phyloP scores from a whole-genome alignment of 1,140 invertebrate species.

The Pseudomyrmex flavicornis region DNA sequence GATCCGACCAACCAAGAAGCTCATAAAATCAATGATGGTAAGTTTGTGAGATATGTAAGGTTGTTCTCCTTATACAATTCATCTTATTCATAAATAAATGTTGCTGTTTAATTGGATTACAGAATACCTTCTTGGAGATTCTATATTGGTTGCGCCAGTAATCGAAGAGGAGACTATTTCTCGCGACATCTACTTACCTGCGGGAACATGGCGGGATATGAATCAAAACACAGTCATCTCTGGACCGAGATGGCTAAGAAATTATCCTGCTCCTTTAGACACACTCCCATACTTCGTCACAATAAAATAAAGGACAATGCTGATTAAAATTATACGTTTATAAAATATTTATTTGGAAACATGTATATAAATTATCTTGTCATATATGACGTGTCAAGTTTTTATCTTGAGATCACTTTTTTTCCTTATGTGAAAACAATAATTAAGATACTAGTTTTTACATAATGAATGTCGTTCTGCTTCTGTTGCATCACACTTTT shows the following conservation, averaged over 20 bases:
- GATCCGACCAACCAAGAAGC: conserved; percentile 89
- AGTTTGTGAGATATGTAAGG: conserved; percentile 16
- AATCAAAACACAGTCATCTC: conserved; percentile 82
- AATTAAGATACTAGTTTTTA: not conserved
- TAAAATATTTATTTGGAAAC: conserved; percentile 67
- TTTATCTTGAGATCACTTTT: conserved; percentile 23
- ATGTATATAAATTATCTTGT: conserved; percentile 24
- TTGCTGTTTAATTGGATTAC: conserved; percentile 51
- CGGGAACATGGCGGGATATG: conserved; percentile 89
- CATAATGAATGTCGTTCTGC: not conserved
- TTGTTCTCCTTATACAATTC: no score
- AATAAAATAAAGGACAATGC: not conserved
- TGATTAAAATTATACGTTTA: not conserved
- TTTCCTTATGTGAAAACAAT: not conserved
- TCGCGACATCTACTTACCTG: conserved; percentile 92
- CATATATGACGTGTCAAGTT: conserved; percentile 25
- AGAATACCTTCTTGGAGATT: conserved; percentile 94
- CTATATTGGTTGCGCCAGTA: conserved; percentile 94
- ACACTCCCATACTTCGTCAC: conserved; percentile 88
- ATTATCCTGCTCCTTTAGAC: conserved; percentile 89
- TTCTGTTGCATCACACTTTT: conserved; percentile 41
- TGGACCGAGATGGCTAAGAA: conserved; percentile 88
- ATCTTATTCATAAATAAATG: conserved; percentile 23
- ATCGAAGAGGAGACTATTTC: conserved; percentile 87
- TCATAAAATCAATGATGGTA: conserved; percentile 89